A percentile compares a stretch with the other conserved stretches of the same genome.
These are phyloP conservation scores for Scaptomyza pallida DNA, from an alignment of 1,140 invertebrate species.

Conservation along the genomic window DNA sequence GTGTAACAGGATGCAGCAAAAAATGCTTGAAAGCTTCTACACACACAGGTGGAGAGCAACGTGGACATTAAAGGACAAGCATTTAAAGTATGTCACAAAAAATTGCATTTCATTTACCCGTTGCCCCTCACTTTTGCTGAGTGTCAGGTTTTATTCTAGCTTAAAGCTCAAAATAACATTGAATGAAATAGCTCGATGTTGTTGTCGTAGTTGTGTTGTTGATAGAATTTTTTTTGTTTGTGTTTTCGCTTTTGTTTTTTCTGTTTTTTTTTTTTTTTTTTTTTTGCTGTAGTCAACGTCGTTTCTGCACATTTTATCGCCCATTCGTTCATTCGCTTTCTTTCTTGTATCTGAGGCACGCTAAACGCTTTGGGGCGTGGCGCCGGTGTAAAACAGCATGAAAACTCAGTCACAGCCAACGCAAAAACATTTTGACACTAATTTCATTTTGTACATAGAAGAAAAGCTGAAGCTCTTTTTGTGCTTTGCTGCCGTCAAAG, in stretches of 20 bases:
- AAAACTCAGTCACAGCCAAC: slow-evolving; percentile 78
- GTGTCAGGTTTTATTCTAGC: slow-evolving; percentile 72
- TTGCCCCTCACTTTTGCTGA: slow-evolving; percentile 17
- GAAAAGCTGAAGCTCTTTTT: slow-evolving; percentile 60
- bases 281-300: slow-evolving; percentile 25
- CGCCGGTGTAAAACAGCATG: slow-evolving; percentile 79
- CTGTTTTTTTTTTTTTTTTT: too few species aligned
- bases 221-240: slow-evolving; percentile 43
- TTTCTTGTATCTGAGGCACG: slow-evolving; percentile 61
- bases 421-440: slow-evolving; percentile 82
- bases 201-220: slow-evolving; percentile 48
- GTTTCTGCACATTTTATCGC: slow-evolving; percentile 72
- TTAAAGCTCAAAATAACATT: slow-evolving; percentile 77
- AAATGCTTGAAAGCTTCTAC: slow-evolving; percentile 17
- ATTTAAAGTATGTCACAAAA: slow-evolving; percentile 72
- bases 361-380: slow-evolving; percentile 78
- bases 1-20: slow-evolving; percentile 8
- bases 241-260: slow-evolving; percentile 1
- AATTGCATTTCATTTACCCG: slow-evolving; percentile 64
- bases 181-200: slow-evolving; percentile 69
- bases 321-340: slow-evolving; percentile 72
- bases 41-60: slow-evolving; percentile 19
- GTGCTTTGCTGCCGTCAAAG: slow-evolving; percentile 70
- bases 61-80: slow-evolving; percentile 45
- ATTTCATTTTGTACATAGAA: slow-evolving; percentile 81